These are phyloP conservation scores for Chamaetylas fuelleborni DNA, from an alignment of 2,113 vertebrate species.

Conservation along the genomic window DNA sequence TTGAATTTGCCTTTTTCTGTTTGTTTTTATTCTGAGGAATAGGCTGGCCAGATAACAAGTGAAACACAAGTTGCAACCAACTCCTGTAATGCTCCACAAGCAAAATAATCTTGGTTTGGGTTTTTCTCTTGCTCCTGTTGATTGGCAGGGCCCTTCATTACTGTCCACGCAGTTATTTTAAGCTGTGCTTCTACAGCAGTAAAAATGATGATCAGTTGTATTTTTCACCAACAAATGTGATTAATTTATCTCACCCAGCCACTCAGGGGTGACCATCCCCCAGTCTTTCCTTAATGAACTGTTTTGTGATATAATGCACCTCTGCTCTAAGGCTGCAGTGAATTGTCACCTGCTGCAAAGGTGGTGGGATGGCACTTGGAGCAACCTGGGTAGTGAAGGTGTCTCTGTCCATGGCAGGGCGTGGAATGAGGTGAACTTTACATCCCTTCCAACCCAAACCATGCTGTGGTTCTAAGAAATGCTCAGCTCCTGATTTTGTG, in stretches of 20 bases:
- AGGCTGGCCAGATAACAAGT: background rate
- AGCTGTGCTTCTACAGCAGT: background rate
- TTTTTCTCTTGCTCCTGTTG: background rate
- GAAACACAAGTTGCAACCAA: background rate
- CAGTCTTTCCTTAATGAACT: background rate
- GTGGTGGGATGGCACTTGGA: background rate
- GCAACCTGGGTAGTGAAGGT: background rate
- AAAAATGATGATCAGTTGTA: background rate
- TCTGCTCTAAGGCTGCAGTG: background rate
- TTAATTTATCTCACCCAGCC: background rate
- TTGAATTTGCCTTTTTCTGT: background rate
- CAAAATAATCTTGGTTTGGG: background rate
- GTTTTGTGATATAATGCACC: background rate
- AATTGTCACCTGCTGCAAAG: background rate
- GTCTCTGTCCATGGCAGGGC: background rate
- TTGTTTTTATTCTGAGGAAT: background rate
- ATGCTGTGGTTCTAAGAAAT: background rate
- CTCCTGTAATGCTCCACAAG: background rate
- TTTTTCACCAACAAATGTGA: background rate
- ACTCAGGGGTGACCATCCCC: background rate
- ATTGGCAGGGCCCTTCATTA: background rate
- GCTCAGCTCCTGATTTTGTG: background rate
- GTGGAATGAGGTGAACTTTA: background rate
- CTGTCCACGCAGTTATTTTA: background rate
- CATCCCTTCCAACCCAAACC: background rate